Base-by-base conservation (phyloP, 2,113 vertebrate species). In the Zosterops borbonicus region DNA sequence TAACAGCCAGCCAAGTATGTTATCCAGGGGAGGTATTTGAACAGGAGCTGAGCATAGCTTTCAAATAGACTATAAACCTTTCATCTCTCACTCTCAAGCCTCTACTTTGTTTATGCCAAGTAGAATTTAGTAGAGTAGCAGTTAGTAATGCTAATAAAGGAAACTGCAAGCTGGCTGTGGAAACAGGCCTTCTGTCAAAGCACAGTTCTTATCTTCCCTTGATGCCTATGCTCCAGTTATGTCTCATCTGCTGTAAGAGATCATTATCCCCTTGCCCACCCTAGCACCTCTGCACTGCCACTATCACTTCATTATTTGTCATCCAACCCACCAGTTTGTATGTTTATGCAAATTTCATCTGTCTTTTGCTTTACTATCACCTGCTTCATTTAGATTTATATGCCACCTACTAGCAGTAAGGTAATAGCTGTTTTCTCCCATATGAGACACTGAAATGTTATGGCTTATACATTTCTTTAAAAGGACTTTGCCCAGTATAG, bases 181-280 rank as follows among this genome's bases (percentile, higher is more conserved):
- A 52, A 92, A 41, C n/a, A 71, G 39, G 9, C 60, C 75, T 87
- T 59, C 73, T 88, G 55, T 56, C 33, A 83, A 64, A 64, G 33
- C 47, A 77, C n/a, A 50, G 49, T 7, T 71, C 67, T 70, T 19
- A 33, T 39, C 60, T 59, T 46, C 37, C 20, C 41, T 93, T 1
- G 0, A 7, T 19, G 41, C n/a, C 50, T 29, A 13, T 41, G 47
- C 20, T 83, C 17, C 64, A 59, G 46, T 68, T 71, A 20, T 0
- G 0, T 67, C 58, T 85, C 50, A 62, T 90, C 63, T 49, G 18
- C 41, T 2, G 1, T 2, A 1, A 62, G 71, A 81, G 71, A 86
- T 67, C 58, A 37, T 53, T 64, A 29, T 67, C 25, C 12, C 10
- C 20, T 39, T 28, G 52, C 47, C 68, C 46, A 28, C 37, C 35